Percentiles rank a stretch among this genome's conserved stretches.
phyloP scores from a whole-genome alignment of 2,888 invertebrate species.

The Lithophane leautieri region DNA sequence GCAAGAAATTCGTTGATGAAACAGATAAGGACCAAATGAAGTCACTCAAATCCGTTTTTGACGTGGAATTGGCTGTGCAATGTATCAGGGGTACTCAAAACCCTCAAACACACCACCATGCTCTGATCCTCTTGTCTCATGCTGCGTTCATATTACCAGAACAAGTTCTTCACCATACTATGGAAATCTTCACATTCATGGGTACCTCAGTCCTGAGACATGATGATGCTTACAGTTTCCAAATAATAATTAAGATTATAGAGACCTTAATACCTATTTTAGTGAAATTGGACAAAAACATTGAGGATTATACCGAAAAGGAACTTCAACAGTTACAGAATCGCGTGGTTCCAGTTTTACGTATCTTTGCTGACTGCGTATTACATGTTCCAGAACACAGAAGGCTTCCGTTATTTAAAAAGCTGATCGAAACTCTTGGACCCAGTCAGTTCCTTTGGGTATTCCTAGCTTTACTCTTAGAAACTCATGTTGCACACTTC shows the following conservation, averaged over 20 bases:
- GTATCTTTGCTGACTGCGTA: conserved; percentile 97
- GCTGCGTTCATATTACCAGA: conserved; percentile 95
- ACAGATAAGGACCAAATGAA: conserved; percentile 83
- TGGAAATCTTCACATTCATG: conserved; percentile 99
- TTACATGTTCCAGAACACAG: conserved; percentile 98
- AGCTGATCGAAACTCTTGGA: conserved; percentile 94
- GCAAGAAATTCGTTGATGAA: conserved; percentile 89
- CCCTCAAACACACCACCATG: conserved; percentile 98
- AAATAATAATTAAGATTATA: conserved; percentile 97
- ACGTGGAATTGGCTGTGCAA: conserved; percentile 95
- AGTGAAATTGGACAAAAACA: conserved; percentile 87
- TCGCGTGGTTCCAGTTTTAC: conserved; percentile 92
- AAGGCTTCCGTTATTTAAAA: conserved; percentile 94
- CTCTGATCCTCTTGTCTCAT: conserved; percentile 95
- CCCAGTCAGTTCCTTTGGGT: conserved; percentile 92
- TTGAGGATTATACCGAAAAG: conserved; percentile 80
- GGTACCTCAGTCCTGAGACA: conserved; percentile 97
- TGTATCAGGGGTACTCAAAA: conserved; percentile 97
- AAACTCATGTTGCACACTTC: conserved; percentile 92
- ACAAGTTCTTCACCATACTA: conserved; percentile 97
- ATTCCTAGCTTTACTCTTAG: conserved; percentile 93
- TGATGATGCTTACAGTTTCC: conserved; percentile 98
- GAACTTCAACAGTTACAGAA: conserved; percentile 83
- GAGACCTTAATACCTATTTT: conserved; percentile 97
- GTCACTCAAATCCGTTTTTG: conserved; percentile 88